These are phyloP conservation scores for Corythucha ciliata DNA, from an alignment of 2,888 invertebrate species.

Conservation along the genomic window DNA sequence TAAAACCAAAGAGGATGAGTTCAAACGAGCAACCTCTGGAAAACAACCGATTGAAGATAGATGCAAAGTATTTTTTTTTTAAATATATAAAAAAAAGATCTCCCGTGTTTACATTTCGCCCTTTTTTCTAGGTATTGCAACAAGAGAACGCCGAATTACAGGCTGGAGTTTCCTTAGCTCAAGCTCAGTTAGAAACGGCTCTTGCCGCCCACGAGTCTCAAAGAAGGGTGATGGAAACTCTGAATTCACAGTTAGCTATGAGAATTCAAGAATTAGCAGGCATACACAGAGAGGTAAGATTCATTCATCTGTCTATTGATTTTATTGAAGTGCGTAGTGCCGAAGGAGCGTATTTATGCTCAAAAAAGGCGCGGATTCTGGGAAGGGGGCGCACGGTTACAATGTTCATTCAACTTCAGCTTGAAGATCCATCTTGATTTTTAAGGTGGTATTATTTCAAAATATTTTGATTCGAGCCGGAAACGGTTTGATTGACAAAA, in stretches of 20 bases:
- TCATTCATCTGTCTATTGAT: background rate
- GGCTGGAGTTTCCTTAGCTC: slow-evolving; percentile 61
- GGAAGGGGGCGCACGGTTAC: no score
- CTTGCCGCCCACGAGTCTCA: slow-evolving; percentile 73
- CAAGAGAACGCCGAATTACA: slow-evolving; percentile 57
- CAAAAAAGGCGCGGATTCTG: no score
- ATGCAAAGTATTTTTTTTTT: slow-evolving; percentile 36
- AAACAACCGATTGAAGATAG: slow-evolving; percentile 39
- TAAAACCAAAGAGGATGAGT: slow-evolving; percentile 73
- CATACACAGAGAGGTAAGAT: slow-evolving; percentile 59
- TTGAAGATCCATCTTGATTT: background rate
- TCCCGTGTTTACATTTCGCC: slow-evolving; percentile 3
- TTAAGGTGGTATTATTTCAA: background rate
- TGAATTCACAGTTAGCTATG: slow-evolving; percentile 72
- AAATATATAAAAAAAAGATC: background rate
- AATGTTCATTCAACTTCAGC: background rate
- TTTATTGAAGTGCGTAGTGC: background rate
- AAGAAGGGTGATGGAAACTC: slow-evolving; percentile 65
- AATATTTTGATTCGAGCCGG: no score
- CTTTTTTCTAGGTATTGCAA: slow-evolving; percentile 45
- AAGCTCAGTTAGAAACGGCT: slow-evolving; percentile 69
- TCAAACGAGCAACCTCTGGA: slow-evolving; percentile 50
- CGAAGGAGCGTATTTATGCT: no score
- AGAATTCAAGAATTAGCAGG: slow-evolving; percentile 70
- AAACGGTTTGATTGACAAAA: no score